These are phyloP conservation scores for Onthophagus sagittarius DNA, from an alignment of 2,888 invertebrate species.

Conservation along the genomic window DNA sequence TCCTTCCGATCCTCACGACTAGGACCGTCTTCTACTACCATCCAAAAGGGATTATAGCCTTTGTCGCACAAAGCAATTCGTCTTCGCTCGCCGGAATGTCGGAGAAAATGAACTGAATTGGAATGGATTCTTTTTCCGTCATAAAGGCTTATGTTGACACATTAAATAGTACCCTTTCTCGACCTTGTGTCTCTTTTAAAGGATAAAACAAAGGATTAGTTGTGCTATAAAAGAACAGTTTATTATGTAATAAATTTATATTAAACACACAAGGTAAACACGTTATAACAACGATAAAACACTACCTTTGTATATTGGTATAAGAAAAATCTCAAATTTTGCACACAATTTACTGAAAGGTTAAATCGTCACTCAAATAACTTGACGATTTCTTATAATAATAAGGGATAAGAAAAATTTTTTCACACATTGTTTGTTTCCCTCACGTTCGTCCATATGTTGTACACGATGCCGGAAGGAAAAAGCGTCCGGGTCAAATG, in stretches of 20 bases:
- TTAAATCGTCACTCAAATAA: not conserved
- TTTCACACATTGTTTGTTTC: not conserved
- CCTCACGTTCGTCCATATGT: not conserved
- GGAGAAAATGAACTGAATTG: not conserved
- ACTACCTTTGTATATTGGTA: too few relatives aligned
- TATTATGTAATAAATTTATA: too few relatives aligned
- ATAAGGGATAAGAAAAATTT: not conserved
- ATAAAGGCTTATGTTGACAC: not conserved
- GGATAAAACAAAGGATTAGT: too few relatives aligned
- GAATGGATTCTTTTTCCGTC: not conserved
- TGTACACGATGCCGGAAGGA: not conserved
- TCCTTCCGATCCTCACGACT: not conserved
- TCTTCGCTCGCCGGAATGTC: not conserved
- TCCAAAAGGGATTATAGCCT: not conserved
- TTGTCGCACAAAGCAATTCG: not conserved
- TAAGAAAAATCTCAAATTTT: not conserved
- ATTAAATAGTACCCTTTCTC: not conserved
- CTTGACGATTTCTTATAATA: not conserved
- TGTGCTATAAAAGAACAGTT: too few relatives aligned
- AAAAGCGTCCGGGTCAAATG: not conserved
- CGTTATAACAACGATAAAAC: too few relatives aligned
- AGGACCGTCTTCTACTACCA: not conserved
- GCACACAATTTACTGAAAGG: not conserved
- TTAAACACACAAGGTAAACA: too few relatives aligned
- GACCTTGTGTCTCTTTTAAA: not conserved